Evolutionary conservation across 2,888 invertebrate genomes (phyloP), one percentile per base, ranked within the genome.

Genomic region (Blastobasis adustella): DNA sequence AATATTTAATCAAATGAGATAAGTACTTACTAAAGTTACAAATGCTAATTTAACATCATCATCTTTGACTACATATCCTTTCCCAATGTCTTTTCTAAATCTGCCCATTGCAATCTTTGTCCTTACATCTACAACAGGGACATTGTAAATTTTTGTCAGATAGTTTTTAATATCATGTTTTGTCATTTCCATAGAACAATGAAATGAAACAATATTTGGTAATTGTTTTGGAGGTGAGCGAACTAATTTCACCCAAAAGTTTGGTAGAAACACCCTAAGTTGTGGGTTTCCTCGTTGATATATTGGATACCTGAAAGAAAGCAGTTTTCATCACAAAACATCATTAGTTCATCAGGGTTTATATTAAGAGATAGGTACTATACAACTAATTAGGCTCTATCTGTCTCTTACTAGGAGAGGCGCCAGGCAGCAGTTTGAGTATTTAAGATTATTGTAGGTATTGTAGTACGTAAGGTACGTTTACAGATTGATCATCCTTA

Each of bases 161-260:
- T 99, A 99, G 80, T 97, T 97, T 73, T 92, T 93, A 0, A 99
- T 90, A 79, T 99, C 99, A 66, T 89, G 72, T 74, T 91, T 93
- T 0, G 97, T 97, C 99, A 99, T 99, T 90, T 96, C 93, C 87
- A 95, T 94, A 6, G 98, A 97, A 63, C 97, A 96, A 49, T 95
- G 91, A 80, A 99, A 99, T 50, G 94, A 91, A 0, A 97, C 95
- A 44, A 94, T 81, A 87, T 98, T 96, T 47, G 92, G 89, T 4
- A 96, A 95, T 61, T 93, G 91, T 40, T 90, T 89, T 23, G 89
- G 80, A 10, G 78, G 60, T 1, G 96, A 93, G 51, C 92, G 90
- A 0, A 98, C 91, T 10, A 98, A 69, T 85, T 98, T 98, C 93
- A 99, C 93, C 97, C 97, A 99, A 83, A 99, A 99, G 77, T 98